These are phyloP conservation scores for Chroicocephalus ridibundus DNA, from an alignment of 2,113 vertebrate species.

Conservation along the genomic window DNA sequence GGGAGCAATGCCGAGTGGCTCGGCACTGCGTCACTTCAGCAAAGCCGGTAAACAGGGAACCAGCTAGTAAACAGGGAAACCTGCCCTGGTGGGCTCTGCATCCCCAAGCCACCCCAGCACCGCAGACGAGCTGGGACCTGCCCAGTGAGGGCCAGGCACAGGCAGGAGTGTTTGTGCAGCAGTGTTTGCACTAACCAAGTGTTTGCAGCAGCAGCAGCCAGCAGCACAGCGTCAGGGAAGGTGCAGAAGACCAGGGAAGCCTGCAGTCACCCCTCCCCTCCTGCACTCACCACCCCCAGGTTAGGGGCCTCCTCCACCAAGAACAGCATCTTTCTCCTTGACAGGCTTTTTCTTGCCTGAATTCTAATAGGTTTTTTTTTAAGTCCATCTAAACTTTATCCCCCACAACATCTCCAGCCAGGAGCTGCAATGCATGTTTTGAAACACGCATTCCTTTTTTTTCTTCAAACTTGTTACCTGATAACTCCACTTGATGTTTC, in stretches of 20 bases:
- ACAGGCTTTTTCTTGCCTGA: not conserved
- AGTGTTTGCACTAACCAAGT: not conserved
- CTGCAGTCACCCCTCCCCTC: not conserved
- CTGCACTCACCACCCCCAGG: not conserved
- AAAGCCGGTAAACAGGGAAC: not conserved
- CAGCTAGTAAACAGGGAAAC: not conserved
- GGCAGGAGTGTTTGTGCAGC: not conserved
- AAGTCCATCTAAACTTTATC: not conserved
- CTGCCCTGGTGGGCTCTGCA: not conserved
- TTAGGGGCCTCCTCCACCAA: not conserved
- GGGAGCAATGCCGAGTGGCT: not conserved
- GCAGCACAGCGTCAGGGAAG: not conserved
- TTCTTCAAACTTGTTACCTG: not conserved
- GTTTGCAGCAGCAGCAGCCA: not conserved
- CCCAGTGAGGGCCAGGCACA: fast-evolving
- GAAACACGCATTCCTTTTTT: not conserved
- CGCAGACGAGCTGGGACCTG: not conserved
- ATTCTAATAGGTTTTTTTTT: not conserved
- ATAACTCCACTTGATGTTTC: not conserved
- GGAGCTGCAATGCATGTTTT: not conserved
- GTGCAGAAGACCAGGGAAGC: not conserved
- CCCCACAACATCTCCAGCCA: not conserved
- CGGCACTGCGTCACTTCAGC: not conserved
- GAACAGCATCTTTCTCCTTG: not conserved
- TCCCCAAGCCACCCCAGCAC: not conserved